Conservation (phyloP, 2,888 invertebrate genomes). For the Meloe dianella region DNA sequence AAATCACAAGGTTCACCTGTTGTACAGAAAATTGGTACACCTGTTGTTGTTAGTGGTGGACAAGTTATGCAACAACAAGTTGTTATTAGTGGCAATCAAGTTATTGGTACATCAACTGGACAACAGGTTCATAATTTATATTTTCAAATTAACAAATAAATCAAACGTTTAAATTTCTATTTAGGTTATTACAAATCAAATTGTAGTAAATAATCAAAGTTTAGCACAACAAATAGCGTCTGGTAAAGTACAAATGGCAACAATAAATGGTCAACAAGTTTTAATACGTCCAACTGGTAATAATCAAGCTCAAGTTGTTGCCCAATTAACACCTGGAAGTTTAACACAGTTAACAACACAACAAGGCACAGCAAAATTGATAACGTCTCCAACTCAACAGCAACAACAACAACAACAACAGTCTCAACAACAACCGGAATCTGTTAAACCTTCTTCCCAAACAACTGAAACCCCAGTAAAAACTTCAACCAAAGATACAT, state of each 20-base stretch:
- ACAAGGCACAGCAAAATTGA: constrained; percentile 36
- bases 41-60: constrained; percentile 56
- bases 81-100: constrained; percentile 55
- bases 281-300: constrained; percentile 80
- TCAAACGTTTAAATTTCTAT: constrained; percentile 14
- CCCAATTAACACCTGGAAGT: constrained; percentile 65
- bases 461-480: constrained; percentile 24
- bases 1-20: constrained; percentile 53
- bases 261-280: constrained; percentile 85
- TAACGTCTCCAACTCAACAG: constrained; percentile 30
- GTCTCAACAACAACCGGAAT: constrained; percentile 17
- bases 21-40: constrained; percentile 56
- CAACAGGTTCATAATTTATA: constrained; percentile 55
- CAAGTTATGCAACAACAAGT: constrained; percentile 56
- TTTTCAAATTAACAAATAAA: background rate
- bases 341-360: constrained; percentile 44
- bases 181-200: constrained; percentile 67
- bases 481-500: constrained; percentile 44
- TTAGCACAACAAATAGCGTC: constrained; percentile 82
- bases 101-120: constrained; percentile 55
- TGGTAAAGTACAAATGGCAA: constrained; percentile 83
- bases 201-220: constrained; percentile 78
- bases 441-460: constrained; percentile 12
- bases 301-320: constrained; percentile 79
- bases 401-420: constrained; percentile 15